Base-by-base conservation (phyloP, 35 echinoderm and acorn worm species). In the Chiridota heheva region DNA sequence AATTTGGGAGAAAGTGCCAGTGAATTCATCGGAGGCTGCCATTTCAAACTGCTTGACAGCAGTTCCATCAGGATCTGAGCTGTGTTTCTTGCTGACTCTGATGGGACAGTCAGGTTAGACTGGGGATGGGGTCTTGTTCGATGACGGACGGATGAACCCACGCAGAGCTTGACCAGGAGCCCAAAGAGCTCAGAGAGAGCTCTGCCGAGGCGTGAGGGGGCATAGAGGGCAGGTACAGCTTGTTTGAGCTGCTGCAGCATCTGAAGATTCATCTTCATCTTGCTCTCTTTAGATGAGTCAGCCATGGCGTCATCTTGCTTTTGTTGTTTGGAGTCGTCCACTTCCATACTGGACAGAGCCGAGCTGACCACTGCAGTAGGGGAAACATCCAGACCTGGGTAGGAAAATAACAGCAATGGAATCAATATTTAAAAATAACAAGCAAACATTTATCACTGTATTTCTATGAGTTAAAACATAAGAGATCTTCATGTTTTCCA, bases 1-100 rank as follows among this genome's bases (percentile, higher is more conserved):
- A 98, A 98, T 77, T 91, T 98, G 30, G 95, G 95, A n/a, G n/a
- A n/a, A n/a, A n/a, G n/a, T n/a, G n/a, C n/a, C 15, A 91, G 73
- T 62, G 95, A 83, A 68, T 80, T 84, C 30, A 71, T 51, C 1
- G 95, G 95, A 32, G 95, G 95, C 48, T 76, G 55, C 95, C 95
- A 98, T 55, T 86, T 87, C 27, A 98, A 45, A 60, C 95, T 91
- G 42, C 66, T 88, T n/a, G 80, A 66, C 37, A 98, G 85, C 27
- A 98, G 41, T 26, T 98, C 89, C 63, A 80, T 91, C 28, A 98
- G 58, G 1, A 86, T 63, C 58, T 80, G 91, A 40, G 95, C 88
- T 24, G 95, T 98, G 35, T 88, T 88, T 51, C 95, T 81, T 36
- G 95, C 95, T 40, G 95, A 78, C 60, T 98, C 95, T 0, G 95